Conservation (phyloP, 2,888 invertebrate species). For the Cephus sareptanus region DNA sequence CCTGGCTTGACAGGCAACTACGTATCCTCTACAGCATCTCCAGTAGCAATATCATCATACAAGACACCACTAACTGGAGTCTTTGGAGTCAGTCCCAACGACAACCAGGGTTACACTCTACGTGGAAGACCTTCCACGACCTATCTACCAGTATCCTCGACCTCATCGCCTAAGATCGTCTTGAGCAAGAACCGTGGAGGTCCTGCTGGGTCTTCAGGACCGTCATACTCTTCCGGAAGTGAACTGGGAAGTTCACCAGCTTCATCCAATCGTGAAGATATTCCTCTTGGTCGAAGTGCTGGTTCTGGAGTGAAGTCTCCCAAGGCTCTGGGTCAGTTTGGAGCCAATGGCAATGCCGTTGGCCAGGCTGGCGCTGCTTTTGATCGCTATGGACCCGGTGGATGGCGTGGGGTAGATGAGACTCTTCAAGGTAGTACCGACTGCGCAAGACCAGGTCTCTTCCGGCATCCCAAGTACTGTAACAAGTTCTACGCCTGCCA, state of each 20-base stretch:
- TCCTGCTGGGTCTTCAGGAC: not conserved
- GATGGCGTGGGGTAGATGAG: conserved; percentile 66
- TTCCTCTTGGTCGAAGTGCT: conserved; percentile 5
- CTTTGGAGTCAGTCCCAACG: conserved; percentile 9
- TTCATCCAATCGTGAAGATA: not conserved
- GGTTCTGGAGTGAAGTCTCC: conserved; percentile 5
- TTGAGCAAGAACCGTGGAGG: not conserved
- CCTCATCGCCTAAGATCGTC: conserved; percentile 11
- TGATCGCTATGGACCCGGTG: conserved; percentile 74
- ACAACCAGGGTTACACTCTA: not conserved
- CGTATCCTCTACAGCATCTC: conserved; percentile 10
- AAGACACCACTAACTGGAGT: conserved; percentile 28
- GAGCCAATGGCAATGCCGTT: conserved; percentile 37
- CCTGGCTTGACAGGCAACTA: conserved; percentile 8
- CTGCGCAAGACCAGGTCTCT: conserved; percentile 69
- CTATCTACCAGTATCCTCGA: conserved; percentile 24
- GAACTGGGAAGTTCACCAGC: conserved; percentile 1
- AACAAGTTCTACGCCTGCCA: conserved; percentile 86
- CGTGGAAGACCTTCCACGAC: conserved; percentile 23
- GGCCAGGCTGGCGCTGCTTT: conserved; percentile 67
- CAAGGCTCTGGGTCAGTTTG: conserved; percentile 12
- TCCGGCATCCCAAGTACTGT: conserved; percentile 79
- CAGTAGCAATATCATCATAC: not conserved
- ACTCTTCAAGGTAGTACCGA: conserved; percentile 68
- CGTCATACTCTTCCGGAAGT: not conserved